Percentiles rank a stretch among this genome's conserved stretches.
Evolutionary conservation across 2,888 invertebrate genomes (phyloP).

Genomic region (Embidobia sp.): DNA sequence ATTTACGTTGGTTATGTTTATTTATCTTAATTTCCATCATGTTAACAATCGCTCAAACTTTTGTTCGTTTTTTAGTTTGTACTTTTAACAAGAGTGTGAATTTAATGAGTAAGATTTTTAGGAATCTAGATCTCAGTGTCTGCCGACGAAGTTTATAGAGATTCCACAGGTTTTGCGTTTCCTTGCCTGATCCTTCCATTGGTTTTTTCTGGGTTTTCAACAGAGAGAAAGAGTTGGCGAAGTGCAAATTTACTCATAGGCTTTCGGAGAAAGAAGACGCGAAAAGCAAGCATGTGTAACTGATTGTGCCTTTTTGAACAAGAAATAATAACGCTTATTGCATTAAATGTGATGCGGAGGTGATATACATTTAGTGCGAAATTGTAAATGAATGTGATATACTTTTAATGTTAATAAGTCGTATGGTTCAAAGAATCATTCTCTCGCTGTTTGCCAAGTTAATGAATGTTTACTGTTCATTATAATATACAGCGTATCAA

Average conservation of each 20-base stretch:
- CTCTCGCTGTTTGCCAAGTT: conserved; percentile 59
- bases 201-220: neutral
- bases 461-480: conserved; percentile 61
- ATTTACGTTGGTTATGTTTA: neutral
- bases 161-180: conserved; percentile 33
- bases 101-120: conserved; percentile 10
- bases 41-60: conserved; percentile 43
- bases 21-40: neutral
- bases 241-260: conserved; percentile 6
- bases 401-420: conserved; percentile 53
- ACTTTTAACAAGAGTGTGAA: conserved; percentile 42
- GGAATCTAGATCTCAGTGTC: conserved; percentile 60
- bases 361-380: conserved; percentile 53
- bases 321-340: conserved; percentile 57
- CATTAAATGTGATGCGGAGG: conserved; percentile 49
- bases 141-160: conserved; percentile 30
- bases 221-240: neutral
- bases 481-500: conserved; percentile 46
- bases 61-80: conserved; percentile 36
- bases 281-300: conserved; percentile 43
- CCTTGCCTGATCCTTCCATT: conserved; percentile 20
- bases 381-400: conserved; percentile 61
- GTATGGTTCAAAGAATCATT: conserved; percentile 56
- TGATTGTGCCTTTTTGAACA: conserved; percentile 60
- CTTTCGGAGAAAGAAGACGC: neutral